Evolutionary conservation across 2,113 vertebrate species (phyloP), one percentile per base, ranked within the genome.

Genomic region (Opisthocomus hoazin): DNA sequence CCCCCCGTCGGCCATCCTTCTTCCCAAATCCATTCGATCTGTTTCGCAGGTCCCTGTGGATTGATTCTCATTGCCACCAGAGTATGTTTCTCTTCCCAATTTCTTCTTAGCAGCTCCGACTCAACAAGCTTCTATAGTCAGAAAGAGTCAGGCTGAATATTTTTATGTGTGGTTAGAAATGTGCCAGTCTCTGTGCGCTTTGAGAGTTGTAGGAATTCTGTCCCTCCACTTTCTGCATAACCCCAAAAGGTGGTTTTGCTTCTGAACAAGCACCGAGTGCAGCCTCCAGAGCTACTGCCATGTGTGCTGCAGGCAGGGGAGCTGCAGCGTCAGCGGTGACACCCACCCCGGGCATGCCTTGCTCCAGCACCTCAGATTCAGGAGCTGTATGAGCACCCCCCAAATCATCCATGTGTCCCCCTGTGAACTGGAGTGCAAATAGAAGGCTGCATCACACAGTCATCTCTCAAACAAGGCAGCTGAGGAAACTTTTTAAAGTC

Each of bases 281-380:
- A 12, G 48, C 30, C 46, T 68, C 9, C 3, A 29, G 81, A 4
- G 0, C 30, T 48, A 41, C 41, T 32, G n/a, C 27, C 23, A 20
- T 1, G 1, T 2, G 6, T n/a, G 26, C 70, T 76, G 39, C 0
- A 1, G 60, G 16, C 43, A 54, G 50, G 7, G 23, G 11, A 74
- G 50, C 39, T 1, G 0, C 63, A 18, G 53, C 0, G 11, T 24
- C 43, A 54, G 8, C 2, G 5, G 9, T 23, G 1, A 57, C 20
- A 20, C 15, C 54, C 32, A 3, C 29, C 26, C 12, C 0, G 1
- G 64, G 30, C 18, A 2, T n/a, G 15, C 50, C 24, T 61, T 48
- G 12, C 13, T 60, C 48, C 54, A n/a, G 61, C n/a, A 70, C 18
- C 41, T 84, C 7, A 1, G 15, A 21, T 58, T 66, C 41, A 34